Base-by-base conservation (phyloP, 1,140 invertebrate species). In the Brachionus paranguensis region DNA sequence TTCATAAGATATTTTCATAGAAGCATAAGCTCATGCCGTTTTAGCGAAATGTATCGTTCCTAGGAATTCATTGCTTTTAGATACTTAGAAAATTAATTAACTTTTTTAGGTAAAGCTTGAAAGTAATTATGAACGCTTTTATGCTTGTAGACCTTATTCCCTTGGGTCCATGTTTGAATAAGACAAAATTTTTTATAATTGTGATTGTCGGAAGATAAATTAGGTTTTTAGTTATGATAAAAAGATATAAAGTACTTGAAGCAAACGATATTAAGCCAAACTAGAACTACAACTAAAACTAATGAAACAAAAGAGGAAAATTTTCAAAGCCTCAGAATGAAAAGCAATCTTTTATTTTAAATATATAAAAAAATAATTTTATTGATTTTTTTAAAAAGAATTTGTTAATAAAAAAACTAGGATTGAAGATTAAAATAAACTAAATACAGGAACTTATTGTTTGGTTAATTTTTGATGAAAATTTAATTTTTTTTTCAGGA, bases 221-320 rank as follows among this genome's bases (percentile, higher is more conserved):
- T 60, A 6, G 20, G 20, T 60, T 60, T 60, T 60, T 60, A 60
- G 53, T 60, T 60, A 60, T 60, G 53, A 60, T 60, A 60, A 60
- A 27, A 20, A 60, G 53, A 60, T 60, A 60, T 60, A 60, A 60
- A 60, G 53, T 60, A 60, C 53, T 60, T 60, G 53, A 60, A 60
- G 53, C 53, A 24, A 60, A 27, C 20, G 53, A 60, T 24, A 24
- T 60, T 60, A 60, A 60, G 17, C 53, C 17, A 60, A 60, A 20
- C 41, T 45, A 72, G 0, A 70, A 70, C 41, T 72, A 72, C 68
- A 72, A 72, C 68, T 72, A 72, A 20, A 60, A 72, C 68, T 72
- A 47, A 72, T 72, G 68, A 72, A 72, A 72, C 41, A 72, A 72
- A 47, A 72, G 47, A 72, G 4, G 33, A 37, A 72, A 41, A 72